These are phyloP conservation scores for Brienomyrus brachyistius DNA, from an alignment of 2,113 vertebrate species.

Conservation along the genomic window DNA sequence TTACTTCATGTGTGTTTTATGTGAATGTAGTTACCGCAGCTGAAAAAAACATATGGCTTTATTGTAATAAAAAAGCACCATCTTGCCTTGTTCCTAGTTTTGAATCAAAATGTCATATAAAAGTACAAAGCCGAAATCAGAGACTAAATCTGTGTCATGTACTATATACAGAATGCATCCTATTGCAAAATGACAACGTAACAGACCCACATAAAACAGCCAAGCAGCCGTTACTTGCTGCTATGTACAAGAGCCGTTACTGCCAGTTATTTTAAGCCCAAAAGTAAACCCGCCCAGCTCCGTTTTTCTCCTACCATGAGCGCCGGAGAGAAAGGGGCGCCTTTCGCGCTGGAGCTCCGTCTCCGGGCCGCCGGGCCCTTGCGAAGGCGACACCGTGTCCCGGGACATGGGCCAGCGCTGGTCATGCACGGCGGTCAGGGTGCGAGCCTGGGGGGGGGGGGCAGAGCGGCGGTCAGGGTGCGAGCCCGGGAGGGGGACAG, in stretches of 20 bases:
- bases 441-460: neutral
- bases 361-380: slow-evolving; percentile 61
- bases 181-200: neutral
- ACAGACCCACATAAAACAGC: neutral
- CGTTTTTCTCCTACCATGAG: slow-evolving; percentile 53
- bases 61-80: neutral
- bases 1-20: neutral
- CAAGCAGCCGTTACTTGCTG: neutral
- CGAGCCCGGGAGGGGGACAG: neutral
- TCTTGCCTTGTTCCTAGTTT: neutral
- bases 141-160: neutral
- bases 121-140: neutral
- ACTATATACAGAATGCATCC: neutral
- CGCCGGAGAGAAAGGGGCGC: slow-evolving; percentile 45
- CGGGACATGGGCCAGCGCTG: slow-evolving; percentile 66
- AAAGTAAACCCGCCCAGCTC: neutral
- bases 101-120: neutral
- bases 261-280: neutral
- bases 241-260: neutral
- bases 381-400: slow-evolving; percentile 49
- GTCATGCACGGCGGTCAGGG: slow-evolving; percentile 17
- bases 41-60: neutral
- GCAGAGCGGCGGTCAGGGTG: neutral
- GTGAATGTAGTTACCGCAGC: neutral
- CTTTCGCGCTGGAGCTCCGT: slow-evolving; percentile 43